Conservation (phyloP, 1,140 invertebrate genomes). For the Achroia grisella region DNA sequence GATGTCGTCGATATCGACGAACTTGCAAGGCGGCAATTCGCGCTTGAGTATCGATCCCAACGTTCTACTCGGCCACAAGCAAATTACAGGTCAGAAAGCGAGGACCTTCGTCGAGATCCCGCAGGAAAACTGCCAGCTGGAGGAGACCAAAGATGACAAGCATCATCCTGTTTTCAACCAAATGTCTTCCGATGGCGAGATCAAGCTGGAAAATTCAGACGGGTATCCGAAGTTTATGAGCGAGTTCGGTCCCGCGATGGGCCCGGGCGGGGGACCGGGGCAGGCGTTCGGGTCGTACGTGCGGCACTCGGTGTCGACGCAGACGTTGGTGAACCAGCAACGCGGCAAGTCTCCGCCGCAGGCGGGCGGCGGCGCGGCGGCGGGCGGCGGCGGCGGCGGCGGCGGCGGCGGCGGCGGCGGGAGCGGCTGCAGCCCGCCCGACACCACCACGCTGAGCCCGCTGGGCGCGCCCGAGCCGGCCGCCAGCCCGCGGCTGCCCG, state of each 20-base stretch:
- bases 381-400: conserved; percentile 82
- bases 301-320: conserved; percentile 83
- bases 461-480: conserved; percentile 52
- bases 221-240: conserved; percentile 29
- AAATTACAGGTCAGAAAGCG: conserved; percentile 15
- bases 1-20: conserved; percentile 32
- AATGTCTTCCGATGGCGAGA: conserved; percentile 3
- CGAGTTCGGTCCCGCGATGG: conserved; percentile 23
- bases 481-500: conserved; percentile 72
- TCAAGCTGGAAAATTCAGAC: conserved; percentile 9
- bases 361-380: conserved; percentile 63
- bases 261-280: background rate
- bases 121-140: conserved; percentile 8
- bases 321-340: conserved; percentile 77
- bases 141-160: conserved; percentile 20
- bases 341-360: conserved; percentile 68
- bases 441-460: conserved; percentile 88
- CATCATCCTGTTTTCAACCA: no score
- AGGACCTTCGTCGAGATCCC: conserved; percentile 26
- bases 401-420: conserved; percentile 84
- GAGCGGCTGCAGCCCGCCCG: conserved; percentile 62
- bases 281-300: conserved; percentile 24
- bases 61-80: conserved; percentile 36
- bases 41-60: conserved; percentile 71
- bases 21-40: conserved; percentile 34